Conservation (phyloP, 2,797 vertebrate species). For the Sciurus carolinensis region DNA sequence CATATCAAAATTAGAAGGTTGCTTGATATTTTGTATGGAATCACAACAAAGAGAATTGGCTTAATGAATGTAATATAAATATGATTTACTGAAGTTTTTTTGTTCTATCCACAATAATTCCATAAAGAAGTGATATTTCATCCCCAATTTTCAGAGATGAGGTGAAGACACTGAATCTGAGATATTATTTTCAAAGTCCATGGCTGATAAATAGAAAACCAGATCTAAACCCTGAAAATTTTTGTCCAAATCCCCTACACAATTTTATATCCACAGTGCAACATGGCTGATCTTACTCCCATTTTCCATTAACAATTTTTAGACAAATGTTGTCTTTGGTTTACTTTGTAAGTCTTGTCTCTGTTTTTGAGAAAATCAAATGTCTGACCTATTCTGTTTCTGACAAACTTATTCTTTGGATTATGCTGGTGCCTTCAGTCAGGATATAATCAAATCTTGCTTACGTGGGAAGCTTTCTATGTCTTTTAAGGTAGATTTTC, state of each 20-base stretch:
- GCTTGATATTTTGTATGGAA: not conserved
- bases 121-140: not conserved
- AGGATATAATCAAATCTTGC: not conserved
- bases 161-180: not conserved
- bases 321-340: not conserved
- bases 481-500: not conserved
- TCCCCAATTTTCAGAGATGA: not conserved
- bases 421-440: not conserved
- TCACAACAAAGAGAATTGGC: not conserved
- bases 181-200: not conserved
- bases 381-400: not conserved
- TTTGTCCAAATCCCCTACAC: not conserved
- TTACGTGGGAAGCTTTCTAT: not conserved
- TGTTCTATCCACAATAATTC: not conserved
- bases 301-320: constrained; percentile 33
- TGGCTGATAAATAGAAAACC: not conserved
- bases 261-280: not conserved
- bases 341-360: not conserved
- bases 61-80: not conserved
- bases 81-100: not conserved
- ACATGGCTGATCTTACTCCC: not conserved
- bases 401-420: not conserved
- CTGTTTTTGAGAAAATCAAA: constrained; percentile 37
- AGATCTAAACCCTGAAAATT: not conserved
- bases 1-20: not conserved